phyloP scores from a whole-genome alignment of 1,140 invertebrate species.

The Scaptomyza montana region DNA sequence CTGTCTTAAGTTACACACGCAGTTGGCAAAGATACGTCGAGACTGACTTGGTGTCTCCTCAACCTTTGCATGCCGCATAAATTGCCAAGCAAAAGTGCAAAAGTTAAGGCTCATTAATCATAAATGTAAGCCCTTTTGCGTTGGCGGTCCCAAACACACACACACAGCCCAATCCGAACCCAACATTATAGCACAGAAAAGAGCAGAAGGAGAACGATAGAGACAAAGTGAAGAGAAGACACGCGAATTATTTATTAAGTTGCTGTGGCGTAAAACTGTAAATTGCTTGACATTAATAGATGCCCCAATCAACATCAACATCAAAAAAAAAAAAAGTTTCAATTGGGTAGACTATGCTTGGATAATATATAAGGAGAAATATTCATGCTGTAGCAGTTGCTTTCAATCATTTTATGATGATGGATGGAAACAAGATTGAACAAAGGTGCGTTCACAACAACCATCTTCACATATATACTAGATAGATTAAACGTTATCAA shows the following conservation, averaged over 20 bases:
- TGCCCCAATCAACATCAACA: constrained; percentile 1
- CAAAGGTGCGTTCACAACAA: background rate
- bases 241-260: constrained; percentile 62
- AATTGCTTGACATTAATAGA: constrained; percentile 72
- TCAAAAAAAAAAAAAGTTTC: constrained; percentile 41
- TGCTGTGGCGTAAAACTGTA: constrained; percentile 65
- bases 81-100: constrained; percentile 76
- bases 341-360: background rate
- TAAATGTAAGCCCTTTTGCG: constrained; percentile 64
- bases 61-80: constrained; percentile 43
- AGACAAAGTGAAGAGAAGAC: constrained; percentile 24
- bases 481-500: no score
- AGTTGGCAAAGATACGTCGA: constrained; percentile 54
- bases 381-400: constrained; percentile 1
- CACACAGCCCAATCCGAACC: background rate
- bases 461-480: no score
- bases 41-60: no score
- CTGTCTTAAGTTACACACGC: constrained; percentile 71
- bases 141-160: constrained; percentile 13
- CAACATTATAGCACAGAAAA: background rate
- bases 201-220: constrained; percentile 1
- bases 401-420: constrained; percentile 22
- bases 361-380: background rate
- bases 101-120: constrained; percentile 82
- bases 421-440: background rate